Evolutionary conservation across 2,797 vertebrate genomes (phyloP).

Genomic region (Remorina albescens): DNA sequence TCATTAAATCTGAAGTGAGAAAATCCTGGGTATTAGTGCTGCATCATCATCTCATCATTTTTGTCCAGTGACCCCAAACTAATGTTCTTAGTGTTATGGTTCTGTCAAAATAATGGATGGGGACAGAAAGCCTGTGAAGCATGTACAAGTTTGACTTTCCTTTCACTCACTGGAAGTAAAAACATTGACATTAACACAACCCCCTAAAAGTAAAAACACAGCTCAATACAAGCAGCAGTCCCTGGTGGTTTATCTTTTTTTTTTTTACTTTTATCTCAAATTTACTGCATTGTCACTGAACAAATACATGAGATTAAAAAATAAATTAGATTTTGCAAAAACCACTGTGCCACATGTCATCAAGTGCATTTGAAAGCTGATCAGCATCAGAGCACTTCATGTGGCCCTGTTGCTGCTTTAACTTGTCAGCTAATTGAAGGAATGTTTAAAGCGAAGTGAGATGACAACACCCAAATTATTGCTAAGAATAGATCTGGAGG

Average conservation of each 20-base stretch:
- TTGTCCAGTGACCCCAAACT: conserved; percentile 59
- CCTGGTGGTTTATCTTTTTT: not conserved
- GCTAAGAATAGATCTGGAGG: conserved; percentile 17
- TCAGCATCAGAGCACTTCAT: conserved; percentile 12
- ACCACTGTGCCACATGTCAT: conserved; percentile 19
- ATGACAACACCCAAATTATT: conserved; percentile 19
- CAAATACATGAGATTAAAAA: conserved; percentile 54
- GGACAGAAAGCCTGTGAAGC: conserved; percentile 7
- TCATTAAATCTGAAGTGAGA: conserved; percentile 47
- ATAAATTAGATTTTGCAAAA: conserved; percentile 48
- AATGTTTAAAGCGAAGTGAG: not conserved
- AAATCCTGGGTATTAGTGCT: conserved; percentile 56
- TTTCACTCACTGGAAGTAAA: conserved; percentile 19
- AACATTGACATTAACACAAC: not conserved
- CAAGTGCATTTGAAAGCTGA: conserved; percentile 31
- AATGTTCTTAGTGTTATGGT: conserved; percentile 48
- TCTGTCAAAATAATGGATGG: conserved; percentile 51
- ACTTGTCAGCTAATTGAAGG: not conserved
- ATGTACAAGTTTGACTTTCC: conserved; percentile 7
- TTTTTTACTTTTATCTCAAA: not conserved
- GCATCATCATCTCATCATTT: conserved; percentile 60
- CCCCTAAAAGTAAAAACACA: not conserved
- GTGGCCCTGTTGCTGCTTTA: not conserved
- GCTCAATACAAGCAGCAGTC: conserved; percentile 12
- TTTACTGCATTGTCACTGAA: not conserved